Conservation (phyloP, 2,113 vertebrate genomes). For the Lampris incognitus region DNA sequence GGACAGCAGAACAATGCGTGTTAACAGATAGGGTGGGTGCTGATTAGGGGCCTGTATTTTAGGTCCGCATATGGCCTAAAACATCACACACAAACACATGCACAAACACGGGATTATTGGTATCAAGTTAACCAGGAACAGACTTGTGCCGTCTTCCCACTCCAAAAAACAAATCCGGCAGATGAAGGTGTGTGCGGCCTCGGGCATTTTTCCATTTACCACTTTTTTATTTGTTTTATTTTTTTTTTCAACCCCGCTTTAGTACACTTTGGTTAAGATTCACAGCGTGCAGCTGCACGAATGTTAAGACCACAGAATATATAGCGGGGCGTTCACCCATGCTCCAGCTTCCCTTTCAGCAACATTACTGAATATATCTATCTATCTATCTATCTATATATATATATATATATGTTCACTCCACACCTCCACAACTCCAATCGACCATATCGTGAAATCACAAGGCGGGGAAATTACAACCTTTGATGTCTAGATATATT, state of each 20-base stretch:
- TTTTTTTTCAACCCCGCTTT: constrained; percentile 58
- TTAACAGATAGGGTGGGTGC: too few species aligned
- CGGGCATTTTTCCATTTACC: constrained; percentile 27
- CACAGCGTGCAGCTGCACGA: constrained; percentile 77
- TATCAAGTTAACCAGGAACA: constrained; percentile 45
- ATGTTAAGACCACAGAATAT: constrained; percentile 63
- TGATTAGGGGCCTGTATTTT: too few species aligned
- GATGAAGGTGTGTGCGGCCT: constrained; percentile 60
- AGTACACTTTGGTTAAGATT: constrained; percentile 76
- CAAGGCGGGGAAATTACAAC: constrained; percentile 76
- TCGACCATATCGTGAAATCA: constrained; percentile 74
- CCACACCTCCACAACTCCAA: constrained; percentile 52
- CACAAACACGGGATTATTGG: constrained; percentile 22
- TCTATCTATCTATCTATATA: too few species aligned
- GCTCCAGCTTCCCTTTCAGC: constrained; percentile 78
- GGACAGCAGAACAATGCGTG: not conserved
- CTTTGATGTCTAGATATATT: constrained; percentile 83
- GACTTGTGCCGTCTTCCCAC: constrained; percentile 24
- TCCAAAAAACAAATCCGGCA: constrained; percentile 50
- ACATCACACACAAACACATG: constrained; percentile 16
- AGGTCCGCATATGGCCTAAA: not conserved
- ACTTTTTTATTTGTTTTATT: constrained; percentile 70
- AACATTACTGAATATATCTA: constrained; percentile 63
- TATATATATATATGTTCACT: constrained; percentile 71
- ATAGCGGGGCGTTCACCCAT: constrained; percentile 59